Base-by-base conservation (phyloP, 2,113 vertebrate species). In the Ictalurus furcatus region DNA sequence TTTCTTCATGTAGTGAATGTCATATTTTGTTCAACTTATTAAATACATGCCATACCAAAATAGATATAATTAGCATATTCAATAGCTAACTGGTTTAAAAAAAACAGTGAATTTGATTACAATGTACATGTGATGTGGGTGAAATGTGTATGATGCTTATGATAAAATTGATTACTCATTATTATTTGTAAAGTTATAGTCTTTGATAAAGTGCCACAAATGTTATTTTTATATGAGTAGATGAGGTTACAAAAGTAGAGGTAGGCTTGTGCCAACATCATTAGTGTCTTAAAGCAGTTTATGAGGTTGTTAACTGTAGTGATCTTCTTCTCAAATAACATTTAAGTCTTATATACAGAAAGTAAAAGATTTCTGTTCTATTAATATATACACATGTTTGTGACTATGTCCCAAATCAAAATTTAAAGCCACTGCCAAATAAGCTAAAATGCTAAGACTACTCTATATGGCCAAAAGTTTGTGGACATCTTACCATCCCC, bases 261-360 rank as follows among this genome's bases (percentile, higher is more conserved):
- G 34, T 76, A 76, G 37, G 92, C 93, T 91, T 94, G 92, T 92
- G 92, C 94, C 93, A 94, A 95, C 92, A 94, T 73, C 14, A 89
- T 84, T 65, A 88, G 56, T 73, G 48, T 44, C 23, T 67, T 65
- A 69, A 88, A 58, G 84, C 4, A 28, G 44, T 79, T 48, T 30
- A 28, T 82, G 56, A 61, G 65, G 14, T 54, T 74, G 69, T 90
- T 92, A 92, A 91, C 93, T 91, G 93, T 93, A 92, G 91, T 93
- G 94, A 95, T 94, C 92, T 93, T 69, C 34, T 90, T n/a, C 40
- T 52, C 9, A 79, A 80, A 87, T 48, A 44, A 87, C 74, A 87
- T 87, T 87, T 82, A 82, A 86, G 19, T 48, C 44, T 48, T 86
- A 40, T 30, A 58, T 30, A 65, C 3, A 58, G 65, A 86, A 74